Conservation (phyloP, 2,113 vertebrate species). For the Hystrix cristata region DNA sequence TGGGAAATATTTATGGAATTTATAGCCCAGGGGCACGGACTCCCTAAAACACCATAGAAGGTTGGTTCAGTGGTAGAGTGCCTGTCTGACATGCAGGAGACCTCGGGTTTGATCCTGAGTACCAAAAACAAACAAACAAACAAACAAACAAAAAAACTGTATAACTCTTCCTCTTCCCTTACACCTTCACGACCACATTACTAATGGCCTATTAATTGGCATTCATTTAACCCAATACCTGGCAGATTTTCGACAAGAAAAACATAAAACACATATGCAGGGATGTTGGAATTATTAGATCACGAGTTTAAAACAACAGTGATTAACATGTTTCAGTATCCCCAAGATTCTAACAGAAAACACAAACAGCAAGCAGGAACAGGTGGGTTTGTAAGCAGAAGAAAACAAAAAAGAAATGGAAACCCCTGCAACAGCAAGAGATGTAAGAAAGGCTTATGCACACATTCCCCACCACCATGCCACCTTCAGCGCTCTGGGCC, state of each 20-base stretch:
- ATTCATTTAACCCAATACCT: background rate
- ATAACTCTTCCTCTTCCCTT: background rate
- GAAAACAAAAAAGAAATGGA: background rate
- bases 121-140: background rate
- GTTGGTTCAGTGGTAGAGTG: background rate
- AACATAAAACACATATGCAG: background rate
- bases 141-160: no score
- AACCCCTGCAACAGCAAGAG: background rate
- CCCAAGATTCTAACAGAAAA: background rate
- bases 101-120: background rate
- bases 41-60: background rate
- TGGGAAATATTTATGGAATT: background rate
- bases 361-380: background rate
- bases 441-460: accelerated
- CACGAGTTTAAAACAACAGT: background rate
- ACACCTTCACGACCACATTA: background rate
- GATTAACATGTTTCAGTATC: background rate
- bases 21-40: background rate
- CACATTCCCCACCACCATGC: background rate
- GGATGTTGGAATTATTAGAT: background rate
- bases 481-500: accelerated
- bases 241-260: background rate
- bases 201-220: background rate
- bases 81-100: background rate
- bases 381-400: background rate